phyloP scores from a whole-genome alignment of 2,113 vertebrate genomes.

The Hipposideros armiger region DNA sequence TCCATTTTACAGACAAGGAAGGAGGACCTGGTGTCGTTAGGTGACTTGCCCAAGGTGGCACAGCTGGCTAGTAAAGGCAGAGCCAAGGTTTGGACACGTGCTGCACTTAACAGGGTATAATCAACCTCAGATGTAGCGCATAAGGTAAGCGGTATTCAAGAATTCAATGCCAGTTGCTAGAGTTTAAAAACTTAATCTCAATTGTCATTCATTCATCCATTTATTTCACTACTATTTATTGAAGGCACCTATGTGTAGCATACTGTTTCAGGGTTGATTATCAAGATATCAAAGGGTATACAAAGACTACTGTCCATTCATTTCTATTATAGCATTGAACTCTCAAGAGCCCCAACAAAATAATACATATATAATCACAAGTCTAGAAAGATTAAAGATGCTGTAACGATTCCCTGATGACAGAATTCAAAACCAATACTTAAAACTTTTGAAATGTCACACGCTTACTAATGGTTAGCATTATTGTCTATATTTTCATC shows the following conservation, averaged over 20 bases:
- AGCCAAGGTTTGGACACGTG: background rate
- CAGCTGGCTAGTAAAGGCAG: background rate
- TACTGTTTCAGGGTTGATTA: background rate
- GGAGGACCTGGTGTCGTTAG: background rate
- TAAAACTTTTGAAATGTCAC: background rate
- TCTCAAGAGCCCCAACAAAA: conserved; percentile 6
- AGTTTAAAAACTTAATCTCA: background rate
- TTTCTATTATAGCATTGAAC: background rate
- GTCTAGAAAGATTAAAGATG: conserved; percentile 25
- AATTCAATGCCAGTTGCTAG: background rate
- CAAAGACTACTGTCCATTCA: background rate
- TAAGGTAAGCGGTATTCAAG: background rate
- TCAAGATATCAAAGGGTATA: background rate
- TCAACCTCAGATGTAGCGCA: background rate
- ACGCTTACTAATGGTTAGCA: background rate
- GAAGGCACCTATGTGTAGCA: background rate
- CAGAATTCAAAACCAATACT: conserved; percentile 39
- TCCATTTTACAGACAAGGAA: background rate
- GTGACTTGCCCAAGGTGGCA: background rate
- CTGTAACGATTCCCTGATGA: background rate
- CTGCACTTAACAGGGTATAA: background rate
- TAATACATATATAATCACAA: background rate
- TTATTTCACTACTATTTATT: background rate
- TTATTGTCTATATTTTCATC: background rate
- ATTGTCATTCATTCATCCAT: background rate